These are phyloP conservation scores for Bilobella aurantiaca DNA, from an alignment of 1,140 invertebrate species.

Conservation along the genomic window DNA sequence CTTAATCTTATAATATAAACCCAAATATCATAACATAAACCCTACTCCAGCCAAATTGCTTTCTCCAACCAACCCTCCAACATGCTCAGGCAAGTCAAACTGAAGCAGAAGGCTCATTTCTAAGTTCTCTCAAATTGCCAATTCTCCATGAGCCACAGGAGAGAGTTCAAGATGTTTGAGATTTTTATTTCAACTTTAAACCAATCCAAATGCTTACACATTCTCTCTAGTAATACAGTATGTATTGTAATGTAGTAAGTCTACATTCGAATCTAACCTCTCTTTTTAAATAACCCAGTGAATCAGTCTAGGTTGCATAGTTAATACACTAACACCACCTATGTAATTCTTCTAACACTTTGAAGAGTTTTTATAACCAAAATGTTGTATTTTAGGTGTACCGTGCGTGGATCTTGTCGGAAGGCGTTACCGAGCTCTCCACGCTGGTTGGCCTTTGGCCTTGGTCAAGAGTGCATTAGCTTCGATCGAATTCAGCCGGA, in stretches of 20 bases:
- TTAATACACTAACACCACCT: neutral
- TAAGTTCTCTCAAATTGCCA: too few relatives aligned
- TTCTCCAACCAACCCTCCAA: too few relatives aligned
- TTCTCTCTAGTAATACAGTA: too few relatives aligned
- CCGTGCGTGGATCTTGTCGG: slow-evolving; percentile 72
- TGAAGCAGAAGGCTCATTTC: too few relatives aligned
- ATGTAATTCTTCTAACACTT: slow-evolving; percentile 3
- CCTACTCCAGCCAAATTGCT: neutral
- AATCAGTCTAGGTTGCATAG: too few relatives aligned
- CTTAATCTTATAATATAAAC: neutral
- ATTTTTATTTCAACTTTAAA: neutral
- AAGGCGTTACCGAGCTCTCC: slow-evolving; percentile 79
- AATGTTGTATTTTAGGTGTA: slow-evolving; percentile 53
- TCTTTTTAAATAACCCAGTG: too few relatives aligned
- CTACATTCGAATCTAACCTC: too few relatives aligned
- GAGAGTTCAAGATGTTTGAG: neutral
- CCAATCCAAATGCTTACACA: too few relatives aligned
- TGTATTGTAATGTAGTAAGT: too few relatives aligned
- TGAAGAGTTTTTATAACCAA: neutral
- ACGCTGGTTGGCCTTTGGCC: slow-evolving; percentile 81
- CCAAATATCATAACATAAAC: neutral
- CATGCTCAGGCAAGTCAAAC: too few relatives aligned
- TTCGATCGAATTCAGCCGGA: slow-evolving; percentile 86
- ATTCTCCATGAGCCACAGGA: neutral
- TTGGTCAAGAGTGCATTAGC: slow-evolving; percentile 87